Conservation (phyloP, 2,113 vertebrate genomes). For the Rhadina sibilatrix region DNA sequence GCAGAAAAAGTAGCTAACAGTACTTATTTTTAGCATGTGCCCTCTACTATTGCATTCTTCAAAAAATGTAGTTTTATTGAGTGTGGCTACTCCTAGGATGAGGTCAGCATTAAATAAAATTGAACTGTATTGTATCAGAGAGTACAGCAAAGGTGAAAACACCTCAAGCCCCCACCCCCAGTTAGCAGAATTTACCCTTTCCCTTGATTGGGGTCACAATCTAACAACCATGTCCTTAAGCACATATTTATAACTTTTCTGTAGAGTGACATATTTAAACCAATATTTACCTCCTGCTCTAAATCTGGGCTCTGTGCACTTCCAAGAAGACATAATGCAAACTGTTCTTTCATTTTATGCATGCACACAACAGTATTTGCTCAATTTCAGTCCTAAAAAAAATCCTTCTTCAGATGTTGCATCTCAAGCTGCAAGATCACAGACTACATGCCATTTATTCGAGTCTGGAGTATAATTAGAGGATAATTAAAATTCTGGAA, state of each 20-base stretch:
- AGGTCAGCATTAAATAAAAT: not conserved
- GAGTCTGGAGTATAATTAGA: not conserved
- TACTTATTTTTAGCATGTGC: not conserved
- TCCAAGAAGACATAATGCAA: slow-evolving; percentile 2
- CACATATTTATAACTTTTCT: not conserved
- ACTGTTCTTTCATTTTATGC: not conserved
- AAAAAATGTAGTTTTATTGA: not conserved
- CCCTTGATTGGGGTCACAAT: not conserved
- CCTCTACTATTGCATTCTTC: not conserved
- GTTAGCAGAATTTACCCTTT: not conserved
- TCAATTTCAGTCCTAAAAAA: not conserved
- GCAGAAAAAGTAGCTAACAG: not conserved
- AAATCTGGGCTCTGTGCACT: not conserved
- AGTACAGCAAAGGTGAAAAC: not conserved
- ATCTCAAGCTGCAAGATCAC: slow-evolving; percentile 15
- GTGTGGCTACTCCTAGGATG: not conserved
- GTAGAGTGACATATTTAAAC: not conserved
- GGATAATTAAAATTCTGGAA: slow-evolving; percentile 19
- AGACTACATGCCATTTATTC: not conserved
- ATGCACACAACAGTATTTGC: slow-evolving; percentile 15
- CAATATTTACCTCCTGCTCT: not conserved
- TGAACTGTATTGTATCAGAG: not conserved
- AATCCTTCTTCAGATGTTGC: not conserved
- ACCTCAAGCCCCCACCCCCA: rapidly evolving
- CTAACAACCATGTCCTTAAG: not conserved